phyloP scores from a whole-genome alignment of 2,113 vertebrate species.

The Malurus melanocephalus region DNA sequence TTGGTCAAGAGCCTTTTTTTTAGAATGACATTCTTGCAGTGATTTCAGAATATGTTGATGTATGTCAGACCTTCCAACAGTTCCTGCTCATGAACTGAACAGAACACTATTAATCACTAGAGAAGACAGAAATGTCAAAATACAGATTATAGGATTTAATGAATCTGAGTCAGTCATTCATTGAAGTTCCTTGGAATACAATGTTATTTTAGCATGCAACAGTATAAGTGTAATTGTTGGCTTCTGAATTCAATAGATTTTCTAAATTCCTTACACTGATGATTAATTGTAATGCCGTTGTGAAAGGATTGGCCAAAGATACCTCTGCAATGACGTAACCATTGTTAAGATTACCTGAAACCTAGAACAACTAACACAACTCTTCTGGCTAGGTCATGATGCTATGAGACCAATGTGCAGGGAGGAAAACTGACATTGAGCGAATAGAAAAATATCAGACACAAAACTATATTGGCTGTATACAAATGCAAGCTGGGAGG shows the following conservation, averaged over 20 bases:
- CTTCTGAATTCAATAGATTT: background rate
- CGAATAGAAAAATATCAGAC: background rate
- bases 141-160: background rate
- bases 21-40: background rate
- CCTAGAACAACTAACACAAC: background rate
- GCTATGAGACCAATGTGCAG: background rate
- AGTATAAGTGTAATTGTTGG: background rate
- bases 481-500: background rate
- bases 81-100: background rate
- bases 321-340: background rate
- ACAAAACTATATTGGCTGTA: background rate
- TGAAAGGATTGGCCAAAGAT: background rate
- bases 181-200: background rate
- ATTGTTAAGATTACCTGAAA: background rate
- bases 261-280: background rate
- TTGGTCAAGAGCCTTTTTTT: background rate
- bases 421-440: background rate
- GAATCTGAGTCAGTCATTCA: background rate
- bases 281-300: background rate
- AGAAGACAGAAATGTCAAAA: conserved; percentile 33
- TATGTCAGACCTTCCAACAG: background rate
- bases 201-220: background rate
- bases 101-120: background rate
- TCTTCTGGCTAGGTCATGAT: background rate
- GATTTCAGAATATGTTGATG: background rate